phyloP scores from a whole-genome alignment of 2,113 vertebrate species.

The Pleuronectes platessa region DNA sequence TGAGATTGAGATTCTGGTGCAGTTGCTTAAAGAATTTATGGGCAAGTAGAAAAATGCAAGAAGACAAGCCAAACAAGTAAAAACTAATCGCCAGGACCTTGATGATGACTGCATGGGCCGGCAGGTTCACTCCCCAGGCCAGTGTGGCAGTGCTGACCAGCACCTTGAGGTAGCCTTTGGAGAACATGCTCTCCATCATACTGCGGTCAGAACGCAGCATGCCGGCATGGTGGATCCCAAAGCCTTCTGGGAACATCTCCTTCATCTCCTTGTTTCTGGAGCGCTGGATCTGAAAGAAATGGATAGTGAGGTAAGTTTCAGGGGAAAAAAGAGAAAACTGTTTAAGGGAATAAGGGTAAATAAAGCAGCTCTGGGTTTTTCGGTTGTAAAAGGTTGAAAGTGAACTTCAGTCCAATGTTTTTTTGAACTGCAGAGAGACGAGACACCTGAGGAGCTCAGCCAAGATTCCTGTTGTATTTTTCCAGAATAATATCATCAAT shows the following conservation, averaged over 20 bases:
- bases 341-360: not conserved
- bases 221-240: constrained; percentile 97
- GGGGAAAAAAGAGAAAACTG: not conserved
- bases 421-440: not conserved
- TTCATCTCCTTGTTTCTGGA: constrained; percentile 97
- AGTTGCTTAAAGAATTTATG: no score
- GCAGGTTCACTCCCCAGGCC: constrained; percentile 99
- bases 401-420: not conserved
- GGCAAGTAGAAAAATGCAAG: not conserved
- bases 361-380: not conserved
- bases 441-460: not conserved
- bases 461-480: not conserved
- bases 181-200: constrained; percentile 95
- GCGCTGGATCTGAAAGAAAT: constrained; percentile 87
- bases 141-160: constrained; percentile 95
- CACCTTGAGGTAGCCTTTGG: constrained; percentile 93
- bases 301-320: not conserved
- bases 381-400: not conserved
- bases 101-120: constrained; percentile 99
- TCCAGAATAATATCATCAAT: not conserved
- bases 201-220: constrained; percentile 95
- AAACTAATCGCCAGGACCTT: constrained; percentile 83
- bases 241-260: constrained; percentile 96
- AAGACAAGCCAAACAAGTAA: not conserved
- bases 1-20: no score